Percentiles rank a stretch among this genome's conserved stretches.
phyloP scores from a whole-genome alignment of 2,888 invertebrate species.

The Fragum whitleyi region DNA sequence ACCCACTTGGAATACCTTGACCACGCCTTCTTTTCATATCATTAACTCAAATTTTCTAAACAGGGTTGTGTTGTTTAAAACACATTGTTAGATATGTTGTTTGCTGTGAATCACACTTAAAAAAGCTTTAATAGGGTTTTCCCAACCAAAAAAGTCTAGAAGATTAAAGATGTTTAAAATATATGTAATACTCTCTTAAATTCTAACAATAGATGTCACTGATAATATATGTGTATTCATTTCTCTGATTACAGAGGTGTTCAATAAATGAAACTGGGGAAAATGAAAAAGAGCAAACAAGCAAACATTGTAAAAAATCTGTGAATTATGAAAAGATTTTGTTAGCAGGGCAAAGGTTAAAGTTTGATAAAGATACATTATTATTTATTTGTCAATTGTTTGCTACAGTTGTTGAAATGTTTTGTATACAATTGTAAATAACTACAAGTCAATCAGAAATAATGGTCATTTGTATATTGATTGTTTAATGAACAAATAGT shows the following conservation, averaged over 20 bases:
- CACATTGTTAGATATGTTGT: neutral
- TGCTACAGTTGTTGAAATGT: constrained; percentile 18
- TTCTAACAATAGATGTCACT: no score
- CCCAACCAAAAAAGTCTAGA: no score
- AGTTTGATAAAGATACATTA: neutral
- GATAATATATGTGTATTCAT: no score
- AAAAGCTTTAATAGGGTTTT: no score
- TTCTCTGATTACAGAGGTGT: no score
- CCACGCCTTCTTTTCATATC: no score
- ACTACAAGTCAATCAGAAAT: constrained; percentile 1
- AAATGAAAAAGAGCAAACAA: no score
- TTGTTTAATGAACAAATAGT: constrained; percentile 17
- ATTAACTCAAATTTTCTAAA: neutral
- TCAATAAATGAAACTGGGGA: no score
- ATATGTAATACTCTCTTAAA: no score
- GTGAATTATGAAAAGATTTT: no score
- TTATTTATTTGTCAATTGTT: constrained; percentile 11
- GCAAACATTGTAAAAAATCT: no score
- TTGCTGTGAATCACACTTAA: neutral
- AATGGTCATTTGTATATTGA: constrained; percentile 3
- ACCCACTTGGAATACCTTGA: neutral
- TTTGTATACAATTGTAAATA: constrained; percentile 3
- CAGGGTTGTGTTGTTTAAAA: neutral
- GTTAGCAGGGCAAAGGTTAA: neutral
- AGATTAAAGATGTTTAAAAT: no score